Conservation (phyloP, 2,113 vertebrate species). For the Cottus gobio region DNA sequence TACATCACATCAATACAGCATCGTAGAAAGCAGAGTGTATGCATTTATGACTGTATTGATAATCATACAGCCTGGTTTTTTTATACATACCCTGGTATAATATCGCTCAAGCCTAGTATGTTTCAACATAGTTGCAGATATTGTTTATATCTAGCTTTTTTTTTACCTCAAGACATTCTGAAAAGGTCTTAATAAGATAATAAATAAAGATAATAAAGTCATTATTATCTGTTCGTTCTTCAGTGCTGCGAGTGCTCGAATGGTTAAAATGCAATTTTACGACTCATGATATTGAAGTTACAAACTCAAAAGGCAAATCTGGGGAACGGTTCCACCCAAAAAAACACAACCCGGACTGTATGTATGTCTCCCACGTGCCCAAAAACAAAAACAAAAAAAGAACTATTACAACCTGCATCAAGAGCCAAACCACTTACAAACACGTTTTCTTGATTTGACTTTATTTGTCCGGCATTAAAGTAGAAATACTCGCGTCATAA, state of each 20-base stretch:
- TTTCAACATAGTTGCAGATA: background rate
- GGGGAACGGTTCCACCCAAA: background rate
- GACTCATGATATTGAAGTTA: background rate
- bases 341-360: background rate
- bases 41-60: background rate
- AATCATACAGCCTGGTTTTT: background rate
- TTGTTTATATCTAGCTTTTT: background rate
- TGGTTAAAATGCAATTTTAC: background rate
- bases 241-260: background rate
- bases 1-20: background rate
- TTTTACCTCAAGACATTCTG: background rate
- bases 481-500: constrained; percentile 66
- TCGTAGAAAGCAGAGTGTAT: background rate
- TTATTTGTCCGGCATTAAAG: constrained; percentile 73
- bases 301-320: background rate
- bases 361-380: background rate
- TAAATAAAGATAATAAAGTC: too few species aligned
- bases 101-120: background rate
- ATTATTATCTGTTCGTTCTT: background rate
- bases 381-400: background rate
- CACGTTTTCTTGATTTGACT: constrained; percentile 48
- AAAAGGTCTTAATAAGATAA: too few species aligned
- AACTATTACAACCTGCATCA: background rate
- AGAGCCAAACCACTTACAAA: background rate
- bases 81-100: background rate